These are phyloP conservation scores for Sandelia bainsii DNA, from an alignment of 2,797 vertebrate genomes.

Conservation along the genomic window DNA sequence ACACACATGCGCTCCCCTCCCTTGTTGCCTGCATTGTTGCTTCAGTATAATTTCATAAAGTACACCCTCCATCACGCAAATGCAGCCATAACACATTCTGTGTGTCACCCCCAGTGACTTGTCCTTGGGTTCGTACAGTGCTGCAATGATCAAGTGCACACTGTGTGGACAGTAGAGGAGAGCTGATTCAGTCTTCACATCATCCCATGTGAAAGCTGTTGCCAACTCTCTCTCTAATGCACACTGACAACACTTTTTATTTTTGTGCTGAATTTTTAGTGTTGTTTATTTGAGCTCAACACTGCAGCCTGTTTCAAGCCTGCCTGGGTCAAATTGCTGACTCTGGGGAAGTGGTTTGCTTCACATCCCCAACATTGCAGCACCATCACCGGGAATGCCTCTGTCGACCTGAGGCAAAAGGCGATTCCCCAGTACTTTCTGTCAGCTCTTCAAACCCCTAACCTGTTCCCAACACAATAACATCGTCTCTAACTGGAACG, in stretches of 20 bases:
- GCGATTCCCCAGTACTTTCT: slow-evolving; percentile 60
- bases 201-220: slow-evolving; percentile 71
- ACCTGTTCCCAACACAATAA: slow-evolving; percentile 49
- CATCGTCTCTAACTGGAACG: slow-evolving; percentile 36
- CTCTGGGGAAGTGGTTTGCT: slow-evolving; percentile 43
- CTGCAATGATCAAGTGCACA: slow-evolving; percentile 54
- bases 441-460: slow-evolving; percentile 59
- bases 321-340: slow-evolving; percentile 64
- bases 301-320: slow-evolving; percentile 37
- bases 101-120: slow-evolving; percentile 55
- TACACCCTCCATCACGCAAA: slow-evolving; percentile 51
- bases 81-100: slow-evolving; percentile 39
- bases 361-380: slow-evolving; percentile 34
- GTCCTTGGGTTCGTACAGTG: slow-evolving; percentile 57
- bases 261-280: slow-evolving; percentile 69
- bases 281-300: slow-evolving; percentile 56
- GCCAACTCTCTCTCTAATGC: slow-evolving; percentile 63
- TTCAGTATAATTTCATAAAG: slow-evolving; percentile 34
- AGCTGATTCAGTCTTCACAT: slow-evolving; percentile 80
- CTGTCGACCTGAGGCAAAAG: slow-evolving; percentile 53
- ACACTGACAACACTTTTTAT: slow-evolving; percentile 62
- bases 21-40: slow-evolving; percentile 28
- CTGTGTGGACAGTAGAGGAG: slow-evolving; percentile 65
- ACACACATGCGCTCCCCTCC: slow-evolving; percentile 8
- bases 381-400: slow-evolving; percentile 54